These are phyloP conservation scores for Nomada ruficornis DNA, from an alignment of 2,888 invertebrate species.

Conservation along the genomic window DNA sequence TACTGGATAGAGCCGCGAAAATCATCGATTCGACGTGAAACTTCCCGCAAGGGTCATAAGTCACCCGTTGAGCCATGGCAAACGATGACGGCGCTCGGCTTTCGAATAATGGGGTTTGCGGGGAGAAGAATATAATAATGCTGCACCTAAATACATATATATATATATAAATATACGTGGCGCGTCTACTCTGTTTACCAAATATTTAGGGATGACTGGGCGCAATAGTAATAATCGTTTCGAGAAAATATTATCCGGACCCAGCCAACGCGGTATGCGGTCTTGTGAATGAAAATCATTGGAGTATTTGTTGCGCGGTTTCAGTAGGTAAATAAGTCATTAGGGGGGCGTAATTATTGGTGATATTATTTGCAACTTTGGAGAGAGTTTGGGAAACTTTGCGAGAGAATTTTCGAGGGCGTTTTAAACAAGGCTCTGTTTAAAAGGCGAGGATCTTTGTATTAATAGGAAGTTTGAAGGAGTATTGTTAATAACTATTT, in stretches of 20 bases:
- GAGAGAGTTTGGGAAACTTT: too few species aligned
- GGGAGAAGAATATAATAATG: constrained; percentile 27
- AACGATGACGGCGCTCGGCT: constrained; percentile 45
- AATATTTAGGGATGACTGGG: constrained; percentile 38
- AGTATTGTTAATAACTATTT: too few species aligned
- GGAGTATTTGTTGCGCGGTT: background rate
- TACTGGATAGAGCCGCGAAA: constrained; percentile 48
- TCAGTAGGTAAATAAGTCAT: too few species aligned
- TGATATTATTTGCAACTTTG: too few species aligned
- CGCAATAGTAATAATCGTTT: constrained; percentile 49
- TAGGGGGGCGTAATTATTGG: too few species aligned
- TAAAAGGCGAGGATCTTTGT: too few species aligned
- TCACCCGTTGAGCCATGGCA: constrained; percentile 68
- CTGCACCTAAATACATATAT: background rate
- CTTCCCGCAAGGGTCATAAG: constrained; percentile 46
- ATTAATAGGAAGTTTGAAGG: too few species aligned
- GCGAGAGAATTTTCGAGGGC: too few species aligned
- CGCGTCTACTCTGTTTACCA: constrained; percentile 40
- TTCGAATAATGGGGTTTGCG: constrained; percentile 54
- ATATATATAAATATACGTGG: constrained; percentile 15
- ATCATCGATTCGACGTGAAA: constrained; percentile 56
- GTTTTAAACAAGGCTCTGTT: too few species aligned
- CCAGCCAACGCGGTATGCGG: too few species aligned
- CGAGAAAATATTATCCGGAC: constrained; percentile 1
- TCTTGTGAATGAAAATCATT: background rate